phyloP scores from a whole-genome alignment of 2,888 invertebrate species.

The Cylloceria caligata region DNA sequence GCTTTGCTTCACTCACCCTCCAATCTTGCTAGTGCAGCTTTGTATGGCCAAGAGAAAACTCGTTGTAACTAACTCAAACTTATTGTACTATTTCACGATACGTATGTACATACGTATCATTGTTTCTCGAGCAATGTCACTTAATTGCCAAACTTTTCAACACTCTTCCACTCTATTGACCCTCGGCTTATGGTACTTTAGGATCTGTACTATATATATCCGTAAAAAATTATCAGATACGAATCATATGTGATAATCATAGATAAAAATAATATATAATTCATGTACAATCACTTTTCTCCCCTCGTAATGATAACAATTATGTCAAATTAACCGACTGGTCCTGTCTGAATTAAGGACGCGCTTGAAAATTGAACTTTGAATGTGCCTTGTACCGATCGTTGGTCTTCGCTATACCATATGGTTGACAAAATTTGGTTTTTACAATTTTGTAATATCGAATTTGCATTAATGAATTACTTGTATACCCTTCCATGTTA shows the following conservation, averaged over 20 bases:
- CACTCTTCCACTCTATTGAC: background rate
- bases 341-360: background rate
- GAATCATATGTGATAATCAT: no score
- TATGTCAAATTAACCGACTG: background rate
- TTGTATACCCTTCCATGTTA: conserved; percentile 57
- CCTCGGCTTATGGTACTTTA: background rate
- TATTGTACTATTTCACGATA: background rate
- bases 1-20: background rate
- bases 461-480: conserved; percentile 56
- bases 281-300: no score
- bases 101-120: background rate
- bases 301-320: no score
- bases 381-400: no score
- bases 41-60: conserved; percentile 23
- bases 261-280: no score
- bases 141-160: conserved; percentile 26
- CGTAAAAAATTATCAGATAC: no score
- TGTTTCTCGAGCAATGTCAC: conserved; percentile 15
- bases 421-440: conserved; percentile 29
- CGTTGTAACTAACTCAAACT: conserved; percentile 28
- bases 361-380: background rate
- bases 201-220: background rate
- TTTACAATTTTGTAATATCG: conserved; percentile 56
- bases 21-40: background rate
- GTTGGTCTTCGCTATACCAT: no score